Evolutionary conservation across 2,888 invertebrate genomes (phyloP), one percentile per base, ranked within the genome.

Genomic region (Limulus polyphemus): DNA sequence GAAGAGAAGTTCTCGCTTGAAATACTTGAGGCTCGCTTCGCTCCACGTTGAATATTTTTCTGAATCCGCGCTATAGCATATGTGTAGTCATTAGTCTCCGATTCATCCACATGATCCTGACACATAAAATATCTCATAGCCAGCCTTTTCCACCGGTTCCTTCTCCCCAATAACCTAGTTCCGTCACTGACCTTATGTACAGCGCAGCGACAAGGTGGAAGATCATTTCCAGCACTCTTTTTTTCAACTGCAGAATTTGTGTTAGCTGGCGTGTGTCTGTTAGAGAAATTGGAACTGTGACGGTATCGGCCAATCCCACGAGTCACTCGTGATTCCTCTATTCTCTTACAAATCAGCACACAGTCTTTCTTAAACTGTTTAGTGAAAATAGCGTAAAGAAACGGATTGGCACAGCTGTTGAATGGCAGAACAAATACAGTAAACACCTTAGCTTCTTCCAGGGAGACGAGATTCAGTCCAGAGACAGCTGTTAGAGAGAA

Each of bases 321-420:
- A 5, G 90, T 90, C 13, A 93, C 92, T 57, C 92, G 81, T 50
- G 90, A 90, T 77, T 93, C 95, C 76, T 97, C 95, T 71, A 97
- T 91, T 17, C 94, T 89, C 76, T 94, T 93, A 79, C 94, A 95
- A 62, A 95, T 87, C 75, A 91, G 84, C 4, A 94, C 89, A 78
- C 95, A 95, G 79, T 97, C 95, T 78, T 93, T 92, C 78, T 95
- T 95, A 77, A 95, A 95, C 77, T 95, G 94, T 75, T 97, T 95
- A 10, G 97, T 97, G 73, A 97, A 84, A 70, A 97, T 95, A 58
- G 97, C 97, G 77, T 98, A 98, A 47, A 98, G 83, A 76, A 97
- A 97, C 0, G 98, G 98, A 79, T 98, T 98, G 78, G 95, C 94
- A 77, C 95, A 97, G 13, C 92, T 91, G 78, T 98, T 98, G 67